Percentiles rank a stretch among this genome's conserved stretches.
Conservation (phyloP, 1,140 invertebrate species). For the Daktulosphaira vitifoliae region DNA sequence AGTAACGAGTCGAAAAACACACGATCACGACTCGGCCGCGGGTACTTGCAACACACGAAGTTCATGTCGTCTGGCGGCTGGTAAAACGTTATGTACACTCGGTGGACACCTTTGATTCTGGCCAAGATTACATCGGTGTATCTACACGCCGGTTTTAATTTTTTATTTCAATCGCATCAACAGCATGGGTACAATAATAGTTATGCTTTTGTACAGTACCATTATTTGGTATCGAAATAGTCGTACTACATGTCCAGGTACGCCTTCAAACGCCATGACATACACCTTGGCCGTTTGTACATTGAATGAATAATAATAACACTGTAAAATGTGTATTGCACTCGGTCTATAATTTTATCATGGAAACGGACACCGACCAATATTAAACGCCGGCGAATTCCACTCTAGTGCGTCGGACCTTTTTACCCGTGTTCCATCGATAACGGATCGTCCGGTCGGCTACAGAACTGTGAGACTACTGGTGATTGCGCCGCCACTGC, state of each 20-base stretch:
- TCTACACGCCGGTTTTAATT: background rate
- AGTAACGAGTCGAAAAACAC: constrained; percentile 28
- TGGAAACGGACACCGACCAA: no score
- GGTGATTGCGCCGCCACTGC: constrained; percentile 21
- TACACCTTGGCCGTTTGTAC: no score
- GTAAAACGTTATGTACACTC: constrained; percentile 15
- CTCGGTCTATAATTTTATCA: no score
- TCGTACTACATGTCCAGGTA: no score
- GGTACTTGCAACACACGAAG: constrained; percentile 4
- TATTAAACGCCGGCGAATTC: constrained; percentile 3
- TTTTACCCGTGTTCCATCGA: constrained; percentile 10
- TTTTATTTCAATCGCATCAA: background rate
- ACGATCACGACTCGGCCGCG: constrained; percentile 25
- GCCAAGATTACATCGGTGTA: constrained; percentile 17
- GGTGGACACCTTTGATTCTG: constrained; percentile 29
- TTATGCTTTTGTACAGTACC: no score
- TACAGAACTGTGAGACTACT: background rate
- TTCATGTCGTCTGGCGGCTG: constrained; percentile 27
- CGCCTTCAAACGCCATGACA: no score
- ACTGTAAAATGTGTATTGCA: no score
- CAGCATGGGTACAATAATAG: no score
- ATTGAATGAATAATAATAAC: no score
- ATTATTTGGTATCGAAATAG: no score
- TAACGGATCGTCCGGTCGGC: constrained; percentile 16
- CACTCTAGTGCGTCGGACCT: background rate